These are phyloP conservation scores for Brachypodius melanocephalos DNA, from an alignment of 2,113 vertebrate genomes.

Conservation along the genomic window DNA sequence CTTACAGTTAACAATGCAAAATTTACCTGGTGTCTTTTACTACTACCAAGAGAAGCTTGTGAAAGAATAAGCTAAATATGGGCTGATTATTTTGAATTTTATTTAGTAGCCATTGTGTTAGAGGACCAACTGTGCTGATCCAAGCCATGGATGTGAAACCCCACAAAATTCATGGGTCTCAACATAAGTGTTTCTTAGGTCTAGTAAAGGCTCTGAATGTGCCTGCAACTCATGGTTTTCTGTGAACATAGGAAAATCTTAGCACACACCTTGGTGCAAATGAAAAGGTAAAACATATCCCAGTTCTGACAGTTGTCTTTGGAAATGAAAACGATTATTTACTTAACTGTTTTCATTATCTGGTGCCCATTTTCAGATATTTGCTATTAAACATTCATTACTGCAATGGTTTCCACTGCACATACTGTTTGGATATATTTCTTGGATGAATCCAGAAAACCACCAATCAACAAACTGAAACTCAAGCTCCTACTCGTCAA, in stretches of 20 bases:
- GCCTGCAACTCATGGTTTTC: neutral
- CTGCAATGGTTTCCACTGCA: neutral
- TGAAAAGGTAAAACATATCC: neutral
- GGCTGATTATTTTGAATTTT: neutral
- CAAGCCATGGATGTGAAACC: neutral
- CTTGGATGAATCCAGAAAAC: conserved; percentile 2
- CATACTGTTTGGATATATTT: conserved; percentile 51
- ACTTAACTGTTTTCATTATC: neutral
- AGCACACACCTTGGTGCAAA: neutral
- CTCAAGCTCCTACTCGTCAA: conserved; percentile 11
- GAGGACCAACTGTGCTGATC: rapidly evolving
- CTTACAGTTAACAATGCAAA: neutral
- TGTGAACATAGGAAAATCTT: neutral
- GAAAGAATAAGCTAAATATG: neutral
- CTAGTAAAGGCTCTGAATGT: neutral
- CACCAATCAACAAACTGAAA: conserved; percentile 48
- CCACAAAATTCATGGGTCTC: neutral
- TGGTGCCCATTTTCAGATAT: neutral
- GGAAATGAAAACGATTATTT: neutral
- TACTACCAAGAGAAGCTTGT: neutral
- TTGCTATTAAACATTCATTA: neutral
- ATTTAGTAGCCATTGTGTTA: rapidly evolving
- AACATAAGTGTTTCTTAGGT: neutral
- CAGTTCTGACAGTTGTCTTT: neutral
- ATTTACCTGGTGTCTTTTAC: neutral